Conservation (phyloP, 2,888 invertebrate genomes). For the Leptinotarsa peninsularis region DNA sequence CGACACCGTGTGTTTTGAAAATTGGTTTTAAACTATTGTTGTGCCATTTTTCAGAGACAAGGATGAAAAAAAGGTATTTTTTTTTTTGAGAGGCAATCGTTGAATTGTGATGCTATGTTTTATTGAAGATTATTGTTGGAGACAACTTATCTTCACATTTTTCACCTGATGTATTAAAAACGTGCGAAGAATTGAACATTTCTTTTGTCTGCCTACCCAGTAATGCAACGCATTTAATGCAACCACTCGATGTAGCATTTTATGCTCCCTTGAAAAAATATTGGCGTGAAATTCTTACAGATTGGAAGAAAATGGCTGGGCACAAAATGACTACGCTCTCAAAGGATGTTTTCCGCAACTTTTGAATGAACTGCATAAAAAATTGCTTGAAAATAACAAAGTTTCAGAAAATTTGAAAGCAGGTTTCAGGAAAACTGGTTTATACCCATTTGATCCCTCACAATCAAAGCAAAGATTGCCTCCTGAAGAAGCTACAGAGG, state of each 20-base stretch:
- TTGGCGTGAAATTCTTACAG: conserved; percentile 2
- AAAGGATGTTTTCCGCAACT: not conserved
- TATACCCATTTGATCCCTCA: not conserved
- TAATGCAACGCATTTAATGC: not conserved
- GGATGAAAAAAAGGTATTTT: conserved; percentile 10
- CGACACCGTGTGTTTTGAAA: conserved; percentile 56
- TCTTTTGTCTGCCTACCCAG: conserved; percentile 9
- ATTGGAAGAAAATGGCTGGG: not conserved
- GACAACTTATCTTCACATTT: conserved; percentile 18
- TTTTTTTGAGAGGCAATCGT: not conserved
- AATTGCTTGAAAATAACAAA: conserved; percentile 10
- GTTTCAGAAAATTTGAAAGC: not conserved
- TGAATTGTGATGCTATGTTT: conserved; percentile 5
- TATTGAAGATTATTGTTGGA: conserved; percentile 16
- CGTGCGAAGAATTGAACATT: conserved; percentile 12
- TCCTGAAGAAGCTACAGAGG: too few relatives aligned
- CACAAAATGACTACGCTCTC: not conserved
- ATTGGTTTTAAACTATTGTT: conserved; percentile 53
- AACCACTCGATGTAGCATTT: conserved; percentile 13
- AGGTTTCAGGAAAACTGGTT: not conserved
- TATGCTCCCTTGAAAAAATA: conserved; percentile 15
- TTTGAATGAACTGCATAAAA: not conserved
- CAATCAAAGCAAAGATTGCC: too few relatives aligned
- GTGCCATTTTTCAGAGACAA: conserved; percentile 33
- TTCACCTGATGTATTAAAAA: conserved; percentile 20